Percentiles rank a stretch among this genome's conserved stretches.
These are phyloP conservation scores for Drosophila anomalata DNA, from an alignment of 2,888 invertebrate species.

Conservation along the genomic window DNA sequence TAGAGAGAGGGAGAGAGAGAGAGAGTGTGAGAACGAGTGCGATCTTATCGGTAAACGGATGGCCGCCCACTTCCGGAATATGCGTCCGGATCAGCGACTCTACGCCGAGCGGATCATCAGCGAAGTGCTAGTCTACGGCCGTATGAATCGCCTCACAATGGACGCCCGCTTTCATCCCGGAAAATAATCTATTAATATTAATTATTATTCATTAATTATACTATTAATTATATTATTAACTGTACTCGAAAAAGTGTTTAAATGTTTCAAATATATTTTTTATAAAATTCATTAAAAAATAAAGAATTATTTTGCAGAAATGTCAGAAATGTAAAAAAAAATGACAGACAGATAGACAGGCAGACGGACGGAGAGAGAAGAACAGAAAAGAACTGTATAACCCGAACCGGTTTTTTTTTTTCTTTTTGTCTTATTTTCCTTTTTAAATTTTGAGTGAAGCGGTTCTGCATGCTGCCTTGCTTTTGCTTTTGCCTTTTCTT, in stretches of 20 bases:
- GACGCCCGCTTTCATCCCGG: conserved; percentile 56
- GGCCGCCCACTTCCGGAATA: conserved; percentile 65
- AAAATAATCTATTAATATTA: neutral
- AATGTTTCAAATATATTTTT: neutral
- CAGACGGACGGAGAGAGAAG: neutral
- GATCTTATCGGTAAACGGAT: conserved; percentile 63
- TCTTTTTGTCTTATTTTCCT: conserved; percentile 17
- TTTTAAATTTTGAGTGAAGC: conserved; percentile 51
- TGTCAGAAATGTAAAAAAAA: conserved; percentile 12
- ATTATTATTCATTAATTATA: neutral
- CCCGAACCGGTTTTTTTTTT: conserved; percentile 36
- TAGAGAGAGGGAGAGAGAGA: conserved; percentile 11
- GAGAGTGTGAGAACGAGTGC: conserved; percentile 63
- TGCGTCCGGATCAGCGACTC: conserved; percentile 65
- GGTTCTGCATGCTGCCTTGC: conserved; percentile 31
- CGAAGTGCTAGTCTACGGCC: conserved; percentile 64
- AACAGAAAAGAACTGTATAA: conserved; percentile 40
- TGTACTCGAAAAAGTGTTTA: too few species aligned
- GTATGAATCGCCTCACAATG: conserved; percentile 61
- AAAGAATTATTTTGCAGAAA: neutral
- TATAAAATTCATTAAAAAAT: neutral
- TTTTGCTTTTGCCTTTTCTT: neutral
- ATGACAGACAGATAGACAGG: neutral
- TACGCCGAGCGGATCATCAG: conserved; percentile 65
- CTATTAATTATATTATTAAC: too few species aligned